A percentile compares a stretch with the other conserved stretches of the same genome.
phyloP scores from a whole-genome alignment of 2,113 vertebrate genomes.

The Diglossa brunneiventris region DNA sequence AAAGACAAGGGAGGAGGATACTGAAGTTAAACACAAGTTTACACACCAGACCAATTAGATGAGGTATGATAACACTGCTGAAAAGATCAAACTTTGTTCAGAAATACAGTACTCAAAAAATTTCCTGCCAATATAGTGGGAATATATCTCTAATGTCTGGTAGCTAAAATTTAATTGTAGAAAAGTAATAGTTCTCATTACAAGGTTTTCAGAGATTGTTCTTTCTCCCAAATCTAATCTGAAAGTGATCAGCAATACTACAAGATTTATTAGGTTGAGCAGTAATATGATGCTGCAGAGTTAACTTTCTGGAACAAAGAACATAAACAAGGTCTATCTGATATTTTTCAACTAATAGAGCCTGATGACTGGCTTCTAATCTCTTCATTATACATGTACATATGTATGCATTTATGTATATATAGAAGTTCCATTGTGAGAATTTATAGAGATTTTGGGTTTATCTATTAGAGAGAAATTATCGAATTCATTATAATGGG shows the following conservation, averaged over 20 bases:
- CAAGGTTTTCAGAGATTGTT: neutral
- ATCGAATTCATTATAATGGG: neutral
- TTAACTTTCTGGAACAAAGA: neutral
- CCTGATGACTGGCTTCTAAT: neutral
- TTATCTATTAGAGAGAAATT: neutral
- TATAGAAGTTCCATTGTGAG: neutral
- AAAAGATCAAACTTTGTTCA: neutral
- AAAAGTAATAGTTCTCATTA: neutral
- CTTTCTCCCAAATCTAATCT: conserved; percentile 12
- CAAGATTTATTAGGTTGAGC: neutral
- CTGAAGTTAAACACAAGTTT: neutral
- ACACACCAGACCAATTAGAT: neutral
- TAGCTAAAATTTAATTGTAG: neutral
- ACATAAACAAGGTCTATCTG: neutral
- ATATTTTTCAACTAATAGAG: neutral
- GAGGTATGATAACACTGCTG: neutral
- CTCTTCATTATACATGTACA: neutral
- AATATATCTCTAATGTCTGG: neutral
- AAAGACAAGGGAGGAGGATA: neutral
- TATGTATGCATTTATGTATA: neutral
- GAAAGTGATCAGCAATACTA: neutral
- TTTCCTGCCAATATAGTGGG: neutral
- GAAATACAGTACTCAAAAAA: neutral
- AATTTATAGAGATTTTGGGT: neutral
- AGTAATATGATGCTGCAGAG: neutral